Evolutionary conservation across 2,113 vertebrate genomes (phyloP), one percentile per base, ranked within the genome.

Genomic region (Prionailurus bengalensis): DNA sequence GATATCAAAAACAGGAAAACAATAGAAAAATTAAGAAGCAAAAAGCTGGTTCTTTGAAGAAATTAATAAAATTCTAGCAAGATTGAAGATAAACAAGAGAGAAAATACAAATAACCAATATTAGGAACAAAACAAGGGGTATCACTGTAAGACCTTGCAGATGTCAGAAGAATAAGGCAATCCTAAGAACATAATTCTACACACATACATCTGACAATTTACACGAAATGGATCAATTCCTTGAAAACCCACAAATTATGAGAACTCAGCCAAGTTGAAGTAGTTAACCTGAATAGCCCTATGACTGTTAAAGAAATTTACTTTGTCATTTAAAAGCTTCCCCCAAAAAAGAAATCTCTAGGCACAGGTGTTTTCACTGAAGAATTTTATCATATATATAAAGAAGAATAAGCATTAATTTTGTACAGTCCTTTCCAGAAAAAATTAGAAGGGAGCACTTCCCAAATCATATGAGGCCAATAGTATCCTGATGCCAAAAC

Each of bases 41-140:
- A 71, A 91, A 88, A 88, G 10, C 66, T 55, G 21, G 27, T 29
- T 83, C 61, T 82, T 66, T 74, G 55, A 74, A 76, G 29, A 68
- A 95, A 90, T 90, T 95, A 42, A 36, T 45, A 90, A 84, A 76
- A 45, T 84, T 66, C 58, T n/a, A 66, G 68, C 29, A 76, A 76
- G 45, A 29, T 55, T 45, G 21, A 76, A 66, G 27, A 66, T 86
- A 86, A 86, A 68, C 31, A 53, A 91, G 39, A 53, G 42, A 80
- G 21, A 80, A 80, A n/a, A 87, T 3, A 51, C 51, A 80, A 81
- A 42, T 76, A 63, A 65, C 23, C 15, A 68, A 27, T 88, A 88
- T 81, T 42, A 86, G 55, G 29, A 61, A 79, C n/a, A 39, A 91
- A 89, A 53, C 16, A 2, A 16, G 9, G 17, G n/a, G 12, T 74